A percentile compares a stretch with the other conserved stretches of the same genome.
phyloP scores from a whole-genome alignment of 2,888 invertebrate genomes.

The Caenorhabditis doughertyi region DNA sequence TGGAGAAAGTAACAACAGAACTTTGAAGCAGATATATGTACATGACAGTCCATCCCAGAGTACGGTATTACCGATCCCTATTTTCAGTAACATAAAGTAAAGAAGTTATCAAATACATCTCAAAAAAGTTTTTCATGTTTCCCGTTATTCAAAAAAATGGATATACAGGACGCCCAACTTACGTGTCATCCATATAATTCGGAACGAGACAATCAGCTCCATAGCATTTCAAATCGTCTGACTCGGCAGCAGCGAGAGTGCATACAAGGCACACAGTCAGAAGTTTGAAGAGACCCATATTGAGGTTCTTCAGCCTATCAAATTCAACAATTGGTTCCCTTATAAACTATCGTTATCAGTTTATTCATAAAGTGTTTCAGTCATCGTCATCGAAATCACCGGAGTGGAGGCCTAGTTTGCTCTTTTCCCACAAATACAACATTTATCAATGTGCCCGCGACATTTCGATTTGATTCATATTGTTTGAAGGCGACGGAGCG shows the following conservation, averaged over 20 bases:
- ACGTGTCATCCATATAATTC: slow-evolving; percentile 59
- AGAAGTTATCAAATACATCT: no score
- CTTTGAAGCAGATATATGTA: no score
- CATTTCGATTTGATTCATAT: slow-evolving; percentile 58
- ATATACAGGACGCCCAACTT: no score
- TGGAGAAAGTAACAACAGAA: no score
- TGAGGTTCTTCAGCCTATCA: background rate
- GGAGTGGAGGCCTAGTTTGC: slow-evolving; percentile 31
- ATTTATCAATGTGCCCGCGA: slow-evolving; percentile 34
- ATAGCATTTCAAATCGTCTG: slow-evolving; percentile 49
- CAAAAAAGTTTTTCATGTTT: no score
- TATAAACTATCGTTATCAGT: slow-evolving; percentile 49
- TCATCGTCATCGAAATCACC: slow-evolving; percentile 43
- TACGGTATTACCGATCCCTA: no score
- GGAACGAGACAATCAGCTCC: slow-evolving; percentile 54
- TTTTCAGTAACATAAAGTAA: no score
- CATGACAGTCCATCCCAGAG: no score
- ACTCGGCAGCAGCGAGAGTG: slow-evolving; percentile 27
- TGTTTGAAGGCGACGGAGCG: background rate
- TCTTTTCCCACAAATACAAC: slow-evolving; percentile 28
- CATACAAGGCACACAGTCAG: slow-evolving; percentile 17
- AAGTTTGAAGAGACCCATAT: slow-evolving; percentile 31
- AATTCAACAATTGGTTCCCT: slow-evolving; percentile 11
- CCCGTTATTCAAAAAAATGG: background rate
- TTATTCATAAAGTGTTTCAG: background rate